Base-by-base conservation (phyloP, 2,888 invertebrate genomes). In the Busseola fusca region DNA sequence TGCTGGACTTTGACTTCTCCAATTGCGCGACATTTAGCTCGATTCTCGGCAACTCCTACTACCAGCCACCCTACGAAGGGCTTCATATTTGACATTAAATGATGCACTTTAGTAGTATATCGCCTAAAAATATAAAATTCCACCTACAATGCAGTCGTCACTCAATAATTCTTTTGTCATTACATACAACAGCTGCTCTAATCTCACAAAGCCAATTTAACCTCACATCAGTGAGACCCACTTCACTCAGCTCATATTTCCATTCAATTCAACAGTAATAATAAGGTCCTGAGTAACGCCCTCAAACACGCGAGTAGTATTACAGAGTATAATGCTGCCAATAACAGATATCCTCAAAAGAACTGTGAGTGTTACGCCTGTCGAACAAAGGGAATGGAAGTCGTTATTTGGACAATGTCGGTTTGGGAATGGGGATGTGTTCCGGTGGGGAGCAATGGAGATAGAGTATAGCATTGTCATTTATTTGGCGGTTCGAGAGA, bases 271-370 rank as follows among this genome's bases (percentile, higher is more conserved):
- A 56, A 80, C 27, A 34, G 21, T 62, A 62, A 57, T 73, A 80
- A 74, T 72, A 75, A 82, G 69, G 45, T 54, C 62, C 48, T 14
- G 21, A 62, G 72, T 69, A 59, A 77, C 87, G 80, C 87, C 88
- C 84, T 76, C 85, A 88, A 90, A 90, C 87, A 84, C 76, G 69
- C 77, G 83, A 80, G 74, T 87, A 73, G 58, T 72, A 74, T 87
- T 85, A 69, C 86, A 83, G 64, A 56, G 57, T 71, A 74, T 81
- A 75, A 79, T 78, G 64, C 74, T 73, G 73, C 69, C 81, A 83
- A 83, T 83, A 74, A 66, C 59, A 67, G 69, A 59, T 62, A 40
- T 50, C 70, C 34, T 58, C 75, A 58, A 57, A 57, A 60, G 64
- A 54, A n/a, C 59, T 40, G 63, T 59, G 60, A 80, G 56, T 81